Conservation (phyloP, 2,113 vertebrate species). For the Larimichthys crocea region DNA sequence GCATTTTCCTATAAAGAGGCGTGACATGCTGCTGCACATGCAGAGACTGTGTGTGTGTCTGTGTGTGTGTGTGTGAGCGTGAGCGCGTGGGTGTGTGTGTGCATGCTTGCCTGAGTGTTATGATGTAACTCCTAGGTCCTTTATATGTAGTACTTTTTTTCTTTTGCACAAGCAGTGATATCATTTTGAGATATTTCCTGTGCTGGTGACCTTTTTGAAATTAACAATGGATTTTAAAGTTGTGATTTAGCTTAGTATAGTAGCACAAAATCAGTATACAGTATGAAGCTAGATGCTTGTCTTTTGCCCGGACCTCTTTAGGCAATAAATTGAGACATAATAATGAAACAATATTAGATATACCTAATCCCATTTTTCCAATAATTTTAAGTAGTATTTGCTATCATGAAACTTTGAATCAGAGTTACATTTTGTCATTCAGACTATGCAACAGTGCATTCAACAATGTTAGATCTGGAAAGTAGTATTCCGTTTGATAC, state of each 20-base stretch:
- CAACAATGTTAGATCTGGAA: slow-evolving; percentile 21
- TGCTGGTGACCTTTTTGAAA: slow-evolving; percentile 43
- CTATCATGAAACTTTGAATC: slow-evolving; percentile 8
- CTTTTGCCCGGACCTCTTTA: slow-evolving; percentile 31
- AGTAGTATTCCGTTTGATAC: slow-evolving; percentile 48
- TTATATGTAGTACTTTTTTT: slow-evolving; percentile 51
- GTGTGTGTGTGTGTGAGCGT: too few species aligned
- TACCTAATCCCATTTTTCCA: slow-evolving; percentile 29
- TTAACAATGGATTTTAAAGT: slow-evolving; percentile 27
- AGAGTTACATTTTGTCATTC: slow-evolving; percentile 20
- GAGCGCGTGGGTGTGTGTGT: not conserved
- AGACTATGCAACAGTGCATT: slow-evolving; percentile 67
- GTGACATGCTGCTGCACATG: slow-evolving; percentile 58
- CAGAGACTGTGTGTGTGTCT: slow-evolving; percentile 34
- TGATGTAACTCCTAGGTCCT: slow-evolving; percentile 35
- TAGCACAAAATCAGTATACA: slow-evolving; percentile 54
- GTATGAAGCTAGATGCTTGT: slow-evolving; percentile 32
- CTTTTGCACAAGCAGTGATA: slow-evolving; percentile 54
- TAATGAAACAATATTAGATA: slow-evolving; percentile 25
- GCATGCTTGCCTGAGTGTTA: not conserved
- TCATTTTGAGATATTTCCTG: slow-evolving; percentile 41
- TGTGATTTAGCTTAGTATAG: slow-evolving; percentile 49
- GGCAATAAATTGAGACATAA: slow-evolving; percentile 26
- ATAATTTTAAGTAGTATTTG: slow-evolving; percentile 33
- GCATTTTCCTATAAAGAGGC: slow-evolving; percentile 63